Evolutionary conservation across 2,113 vertebrate genomes (phyloP), one percentile per base, ranked within the genome.

Genomic region (Irena cyanogastra): DNA sequence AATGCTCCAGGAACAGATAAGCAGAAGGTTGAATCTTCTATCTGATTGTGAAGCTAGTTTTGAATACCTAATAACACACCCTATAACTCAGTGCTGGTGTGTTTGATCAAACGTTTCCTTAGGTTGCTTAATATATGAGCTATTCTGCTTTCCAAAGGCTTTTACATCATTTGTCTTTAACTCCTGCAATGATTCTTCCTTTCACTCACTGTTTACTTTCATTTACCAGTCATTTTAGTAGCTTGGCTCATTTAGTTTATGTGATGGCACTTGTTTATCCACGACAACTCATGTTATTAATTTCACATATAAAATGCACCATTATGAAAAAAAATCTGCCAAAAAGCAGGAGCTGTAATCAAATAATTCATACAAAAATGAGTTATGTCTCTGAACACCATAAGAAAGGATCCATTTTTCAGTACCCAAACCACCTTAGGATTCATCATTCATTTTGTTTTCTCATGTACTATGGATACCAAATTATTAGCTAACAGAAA

Each of bases 301-400:
- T 93, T 93, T 95, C 74, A 72, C 47, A 41, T 39, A 70, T 20
- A 59, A 89, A 69, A 82, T n/a, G 28, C 53, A 89, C 18, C 45
- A 59, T 28, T 75, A 74, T 35, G 72, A 80, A 90, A 82, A 96
- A 79, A 92, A 77, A 60, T 13, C 10, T 87, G 27, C 17, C 65
- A 49, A 91, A 95, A 92, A 23, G 11, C 63, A 92, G 42, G n/a
- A 85, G 37, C 28, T 75, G 28, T 44, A 70, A 78, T 83, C 39
- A 93, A 56, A 95, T 61, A 45, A 4, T 81, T 93, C 64, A 84
- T 75, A 69, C 37, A 93, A 91, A 93, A 82, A 33, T 71, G 18
- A 94, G 27, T 91, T 93, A 95, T 88, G 35, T 76, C 83, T 89
- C 65, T 94, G 68, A 96, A 96, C n/a, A 23, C 26, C 10, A 39